Evolutionary conservation across 2,797 vertebrate species (phyloP).

Genomic region (Netta rufina): DNA sequence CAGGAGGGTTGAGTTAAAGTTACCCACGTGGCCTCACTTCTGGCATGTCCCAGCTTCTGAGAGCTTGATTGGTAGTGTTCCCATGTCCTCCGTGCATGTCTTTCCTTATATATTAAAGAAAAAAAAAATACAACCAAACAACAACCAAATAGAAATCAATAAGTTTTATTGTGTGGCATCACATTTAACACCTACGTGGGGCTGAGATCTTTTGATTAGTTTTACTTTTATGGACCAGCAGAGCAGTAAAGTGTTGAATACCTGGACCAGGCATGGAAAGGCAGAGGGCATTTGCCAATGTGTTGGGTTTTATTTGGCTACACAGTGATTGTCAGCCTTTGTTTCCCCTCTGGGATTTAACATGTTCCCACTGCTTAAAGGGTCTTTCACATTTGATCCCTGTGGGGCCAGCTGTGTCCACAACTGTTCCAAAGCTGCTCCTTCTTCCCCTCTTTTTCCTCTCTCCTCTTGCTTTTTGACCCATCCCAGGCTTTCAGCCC

Average conservation of each 20-base stretch:
- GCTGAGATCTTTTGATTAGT: background rate
- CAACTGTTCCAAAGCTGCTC: background rate
- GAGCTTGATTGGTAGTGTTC: background rate
- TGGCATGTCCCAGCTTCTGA: background rate
- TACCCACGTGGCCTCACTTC: background rate
- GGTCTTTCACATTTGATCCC: background rate
- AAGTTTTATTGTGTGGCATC: background rate
- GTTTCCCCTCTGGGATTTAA: background rate
- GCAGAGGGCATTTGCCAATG: background rate
- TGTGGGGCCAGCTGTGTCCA: background rate
- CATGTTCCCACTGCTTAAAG: background rate
- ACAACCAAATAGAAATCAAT: background rate
- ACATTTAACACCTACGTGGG: accelerated
- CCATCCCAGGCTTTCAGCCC: background rate
- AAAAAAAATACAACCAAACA: no score
- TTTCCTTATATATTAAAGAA: background rate
- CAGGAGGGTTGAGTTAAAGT: background rate
- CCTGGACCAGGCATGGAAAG: accelerated
- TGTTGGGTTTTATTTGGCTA: background rate
- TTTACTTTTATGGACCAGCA: background rate
- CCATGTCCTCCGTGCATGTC: background rate
- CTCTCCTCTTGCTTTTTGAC: background rate
- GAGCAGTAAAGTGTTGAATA: background rate
- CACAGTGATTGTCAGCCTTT: background rate
- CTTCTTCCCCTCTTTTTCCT: background rate